Base-by-base conservation (phyloP, 2,797 vertebrate species). In the Perodicticus potto region DNA sequence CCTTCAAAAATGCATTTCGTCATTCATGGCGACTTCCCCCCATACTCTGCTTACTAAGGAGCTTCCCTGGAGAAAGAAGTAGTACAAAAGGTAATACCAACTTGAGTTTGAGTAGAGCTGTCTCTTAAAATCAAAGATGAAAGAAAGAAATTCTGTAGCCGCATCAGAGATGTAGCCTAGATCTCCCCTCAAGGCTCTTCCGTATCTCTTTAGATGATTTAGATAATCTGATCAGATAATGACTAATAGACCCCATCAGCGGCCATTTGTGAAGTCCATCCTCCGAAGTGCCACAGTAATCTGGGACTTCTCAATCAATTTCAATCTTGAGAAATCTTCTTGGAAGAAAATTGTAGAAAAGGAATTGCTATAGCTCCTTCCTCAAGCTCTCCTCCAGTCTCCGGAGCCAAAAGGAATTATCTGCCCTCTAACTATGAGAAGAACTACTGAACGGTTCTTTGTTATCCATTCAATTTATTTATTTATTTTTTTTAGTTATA, bases 341-440 rank as follows among this genome's bases (percentile, higher is more conserved):
- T 61, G 43, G 37, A 55, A 78, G 7, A 89, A 40, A 94, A 81
- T 10, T 76, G 27, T 61, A 20, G 84, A 78, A 80, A 76, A 81
- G 45, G 69, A 83, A 88, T 45, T 73, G 34, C 29, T 49, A 91
- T 40, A 22, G 12, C 86, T 91, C 59, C 59, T 86, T 93, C 45
- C 32, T 95, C 73, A 84, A 63, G 27, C 53, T 91, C 14, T 59
- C 11, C 29, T 84, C 57, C 32, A 80, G 22, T 29, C 20, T n/a
- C 67, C 76, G 91, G 29, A 84, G 2, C 49, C 53, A 93, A 91
- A 94, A 85, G 27, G 43, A 94, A 84, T 92, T 12, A 37, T 67
- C 23, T 91, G 2, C 34, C 23, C 7, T 69, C n/a, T 69, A 77
- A 6, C 9, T 53, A 17, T 63, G 25, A 2, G 5, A 40, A 83